phyloP scores from a whole-genome alignment of 2,888 invertebrate genomes.

The Phyllotreta striolata region DNA sequence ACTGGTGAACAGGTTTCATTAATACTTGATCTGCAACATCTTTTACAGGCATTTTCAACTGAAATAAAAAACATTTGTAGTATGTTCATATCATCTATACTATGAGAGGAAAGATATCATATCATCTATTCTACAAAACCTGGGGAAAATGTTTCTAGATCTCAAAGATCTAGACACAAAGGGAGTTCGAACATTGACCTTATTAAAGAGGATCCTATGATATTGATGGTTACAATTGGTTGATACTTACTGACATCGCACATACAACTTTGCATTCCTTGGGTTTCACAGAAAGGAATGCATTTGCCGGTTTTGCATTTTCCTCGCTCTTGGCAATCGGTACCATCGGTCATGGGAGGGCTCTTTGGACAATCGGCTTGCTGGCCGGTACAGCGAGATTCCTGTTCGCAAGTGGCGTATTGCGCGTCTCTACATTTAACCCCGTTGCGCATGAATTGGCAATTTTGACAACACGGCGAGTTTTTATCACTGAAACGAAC shows the following conservation, averaged over 20 bases:
- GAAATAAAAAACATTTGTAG: constrained; percentile 50
- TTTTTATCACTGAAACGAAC: constrained; percentile 83
- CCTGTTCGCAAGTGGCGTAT: constrained; percentile 91
- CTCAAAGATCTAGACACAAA: too few relatives aligned
- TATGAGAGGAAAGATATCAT: too few relatives aligned
- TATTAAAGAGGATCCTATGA: too few relatives aligned
- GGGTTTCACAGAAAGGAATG: constrained; percentile 94
- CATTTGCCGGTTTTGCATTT: constrained; percentile 91
- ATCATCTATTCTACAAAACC: too few relatives aligned
- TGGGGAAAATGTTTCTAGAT: too few relatives aligned
- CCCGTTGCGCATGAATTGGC: constrained; percentile 83
- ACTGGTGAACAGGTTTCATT: constrained; percentile 93
- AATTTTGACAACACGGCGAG: constrained; percentile 93
- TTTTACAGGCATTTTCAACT: constrained; percentile 92
- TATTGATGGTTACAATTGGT: too few relatives aligned
- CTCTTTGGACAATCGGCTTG: constrained; percentile 85
- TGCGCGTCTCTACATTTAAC: constrained; percentile 91
- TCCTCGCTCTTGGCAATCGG: constrained; percentile 90
- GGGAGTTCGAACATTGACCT: too few relatives aligned
- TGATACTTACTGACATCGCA: constrained; percentile 83
- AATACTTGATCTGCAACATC: constrained; percentile 90
- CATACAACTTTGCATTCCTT: constrained; percentile 93
- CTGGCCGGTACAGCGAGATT: constrained; percentile 86
- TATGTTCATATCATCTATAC: not conserved
- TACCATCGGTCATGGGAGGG: constrained; percentile 85